A percentile compares a stretch with the other conserved stretches of the same genome.
phyloP scores from a whole-genome alignment of 1,140 invertebrate genomes.

The Sitodiplosis mosellana region DNA sequence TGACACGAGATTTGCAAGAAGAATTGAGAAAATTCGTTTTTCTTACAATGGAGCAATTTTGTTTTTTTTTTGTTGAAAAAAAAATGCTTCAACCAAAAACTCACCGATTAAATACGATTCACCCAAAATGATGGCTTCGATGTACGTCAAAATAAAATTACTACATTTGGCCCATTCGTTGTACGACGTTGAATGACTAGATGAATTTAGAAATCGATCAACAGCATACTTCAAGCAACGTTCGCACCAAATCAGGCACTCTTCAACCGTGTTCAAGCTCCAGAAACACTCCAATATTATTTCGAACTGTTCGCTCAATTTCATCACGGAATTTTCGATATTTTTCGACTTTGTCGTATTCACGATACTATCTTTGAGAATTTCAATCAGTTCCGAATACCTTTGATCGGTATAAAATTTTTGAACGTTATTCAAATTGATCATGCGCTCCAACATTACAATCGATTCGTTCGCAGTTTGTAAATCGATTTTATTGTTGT shows the following conservation, averaged over 20 bases:
- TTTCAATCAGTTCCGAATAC: slow-evolving; percentile 41
- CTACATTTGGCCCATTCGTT: slow-evolving; percentile 43
- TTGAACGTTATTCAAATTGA: slow-evolving; percentile 26
- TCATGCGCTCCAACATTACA: slow-evolving; percentile 9
- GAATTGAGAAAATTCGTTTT: no score
- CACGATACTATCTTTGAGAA: slow-evolving; percentile 37
- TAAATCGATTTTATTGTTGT: slow-evolving; percentile 4
- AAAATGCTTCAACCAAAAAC: slow-evolving; percentile 9
- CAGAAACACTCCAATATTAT: slow-evolving; percentile 56
- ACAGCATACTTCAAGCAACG: slow-evolving; percentile 43
- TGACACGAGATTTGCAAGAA: no score
- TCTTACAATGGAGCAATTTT: no score
- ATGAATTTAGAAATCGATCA: slow-evolving; percentile 33
- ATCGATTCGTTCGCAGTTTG: slow-evolving; percentile 8
- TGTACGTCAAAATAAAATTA: slow-evolving; percentile 42
- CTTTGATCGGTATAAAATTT: slow-evolving; percentile 37
- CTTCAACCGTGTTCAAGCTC: slow-evolving; percentile 31
- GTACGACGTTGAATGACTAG: slow-evolving; percentile 30
- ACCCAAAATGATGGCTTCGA: slow-evolving; percentile 42
- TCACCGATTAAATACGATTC: slow-evolving; percentile 32
- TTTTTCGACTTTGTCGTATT: slow-evolving; percentile 30
- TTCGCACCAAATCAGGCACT: slow-evolving; percentile 60
- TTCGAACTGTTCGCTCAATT: slow-evolving; percentile 26
- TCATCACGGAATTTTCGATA: slow-evolving; percentile 25
- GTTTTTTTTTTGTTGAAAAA: no score